phyloP scores from a whole-genome alignment of 1,140 invertebrate species.

The Reticulitermes speratus region DNA sequence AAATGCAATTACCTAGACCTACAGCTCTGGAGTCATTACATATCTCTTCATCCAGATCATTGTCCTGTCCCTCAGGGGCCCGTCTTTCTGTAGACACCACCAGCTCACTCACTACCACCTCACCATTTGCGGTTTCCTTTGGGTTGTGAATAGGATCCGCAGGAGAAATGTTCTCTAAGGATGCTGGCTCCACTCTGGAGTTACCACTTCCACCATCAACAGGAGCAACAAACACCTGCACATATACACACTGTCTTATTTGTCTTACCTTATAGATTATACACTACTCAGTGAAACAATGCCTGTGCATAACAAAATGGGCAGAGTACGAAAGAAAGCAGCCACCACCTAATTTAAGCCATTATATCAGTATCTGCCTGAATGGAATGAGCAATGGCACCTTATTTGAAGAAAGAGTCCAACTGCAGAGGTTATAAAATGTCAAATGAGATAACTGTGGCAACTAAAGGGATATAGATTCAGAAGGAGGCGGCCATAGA shows the following conservation, averaged over 20 bases:
- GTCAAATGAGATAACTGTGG: too few species aligned
- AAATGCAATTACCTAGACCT: constrained; percentile 10
- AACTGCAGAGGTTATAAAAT: too few species aligned
- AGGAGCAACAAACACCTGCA: constrained; percentile 21
- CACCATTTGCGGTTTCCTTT: constrained; percentile 17
- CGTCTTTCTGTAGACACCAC: constrained; percentile 21
- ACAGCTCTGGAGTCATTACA: constrained; percentile 10
- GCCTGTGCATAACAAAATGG: too few species aligned
- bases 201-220: not conserved
- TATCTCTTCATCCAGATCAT: constrained; percentile 21
- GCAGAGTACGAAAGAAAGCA: too few species aligned
- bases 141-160: not conserved
- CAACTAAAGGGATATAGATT: too few species aligned
- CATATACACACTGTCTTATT: not conserved
- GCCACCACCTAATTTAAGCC: too few species aligned
- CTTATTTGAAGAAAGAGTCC: too few species aligned
- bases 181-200: not conserved
- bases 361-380: too few species aligned
- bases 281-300: too few species aligned
- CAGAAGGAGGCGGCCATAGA: too few species aligned
- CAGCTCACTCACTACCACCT: not conserved
- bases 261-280: too few species aligned
- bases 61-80: constrained; percentile 27
- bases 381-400: too few species aligned
- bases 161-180: not conserved